A percentile compares a stretch with the other conserved stretches of the same genome.
Evolutionary conservation across 2,888 invertebrate species (phyloP).

Genomic region (Tenthredo amoena): DNA sequence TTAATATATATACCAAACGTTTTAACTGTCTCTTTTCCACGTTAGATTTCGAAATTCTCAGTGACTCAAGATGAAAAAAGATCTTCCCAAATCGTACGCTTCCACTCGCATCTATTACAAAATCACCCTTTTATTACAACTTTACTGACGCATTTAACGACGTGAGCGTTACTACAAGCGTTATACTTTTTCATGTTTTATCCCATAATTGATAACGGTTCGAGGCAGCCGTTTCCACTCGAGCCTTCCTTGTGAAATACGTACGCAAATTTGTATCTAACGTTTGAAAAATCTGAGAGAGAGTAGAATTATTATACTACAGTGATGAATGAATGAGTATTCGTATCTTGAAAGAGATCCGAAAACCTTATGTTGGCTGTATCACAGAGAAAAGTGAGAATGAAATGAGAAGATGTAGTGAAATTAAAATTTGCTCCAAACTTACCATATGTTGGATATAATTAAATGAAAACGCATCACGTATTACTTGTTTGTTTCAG

Average conservation of each 20-base stretch:
- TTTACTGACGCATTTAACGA: background rate
- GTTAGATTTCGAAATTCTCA: background rate
- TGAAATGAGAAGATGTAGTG: background rate
- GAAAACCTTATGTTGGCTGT: background rate
- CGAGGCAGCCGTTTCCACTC: background rate
- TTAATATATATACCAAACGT: background rate
- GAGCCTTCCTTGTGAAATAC: background rate
- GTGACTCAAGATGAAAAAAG: background rate
- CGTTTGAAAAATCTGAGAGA: background rate
- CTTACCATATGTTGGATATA: background rate
- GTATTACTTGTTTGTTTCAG: constrained; percentile 68
- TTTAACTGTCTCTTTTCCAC: background rate
- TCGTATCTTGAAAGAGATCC: background rate
- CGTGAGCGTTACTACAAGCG: background rate
- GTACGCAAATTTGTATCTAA: background rate
- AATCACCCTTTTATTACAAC: background rate
- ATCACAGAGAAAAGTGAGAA: background rate
- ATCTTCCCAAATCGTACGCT: background rate
- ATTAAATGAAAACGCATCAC: background rate
- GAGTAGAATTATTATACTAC: background rate
- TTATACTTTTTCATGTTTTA: background rate
- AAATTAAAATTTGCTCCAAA: background rate
- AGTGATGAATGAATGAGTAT: background rate
- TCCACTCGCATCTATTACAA: background rate
- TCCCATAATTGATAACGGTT: background rate